Base-by-base conservation (phyloP, 1,140 invertebrate genomes). In the Tenebrio molitor region DNA sequence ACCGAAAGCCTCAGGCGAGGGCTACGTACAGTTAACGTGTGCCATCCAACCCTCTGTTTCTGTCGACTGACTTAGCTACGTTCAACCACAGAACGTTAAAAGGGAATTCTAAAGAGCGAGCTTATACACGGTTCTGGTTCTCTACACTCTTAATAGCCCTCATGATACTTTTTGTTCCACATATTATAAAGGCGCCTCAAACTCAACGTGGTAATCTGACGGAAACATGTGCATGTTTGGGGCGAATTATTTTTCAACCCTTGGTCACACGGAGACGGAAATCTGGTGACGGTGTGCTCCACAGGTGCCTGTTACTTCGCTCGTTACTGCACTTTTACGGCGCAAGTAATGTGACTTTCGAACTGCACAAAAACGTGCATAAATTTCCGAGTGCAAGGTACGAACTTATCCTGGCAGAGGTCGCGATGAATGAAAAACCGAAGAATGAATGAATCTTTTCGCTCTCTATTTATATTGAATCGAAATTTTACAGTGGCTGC, bases 101-200 rank as follows among this genome's bases (percentile, higher is more conserved):
- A 72, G 70, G 62, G 62, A 72, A 72, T 66, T 41, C 69, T 53
- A 62, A 71, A 71, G 69, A 71, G 53, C 53, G 50, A 58, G 50
- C 50, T 58, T 58, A 58, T 58, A 58, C 50, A 58, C 50, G 50
- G 21, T 58, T 29, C 50, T 58, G 23, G 50, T 58, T 58, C 50
- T 58, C 50, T 58, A 58, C 50, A 58, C 21, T 58, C 50, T 58
- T 58, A 58, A 58, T 58, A 58, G 50, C 50, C 17, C 50, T 58
- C 50, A 58, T 58, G 50, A 58, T 58, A 58, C 23, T 58, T 58
- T 58, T 58, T 58, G 21, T 58, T 58, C 23, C 50, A 58, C 50
- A 25, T 58, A 58, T 58, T 58, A 29, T 58, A 50, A 50, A 50
- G 44, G 17, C 21, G 29, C 50, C 50, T 29, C 50, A 29, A 58